Evolutionary conservation across 2,113 vertebrate genomes (phyloP), one percentile per base, ranked within the genome.

Genomic region (Danionella cerebrum): DNA sequence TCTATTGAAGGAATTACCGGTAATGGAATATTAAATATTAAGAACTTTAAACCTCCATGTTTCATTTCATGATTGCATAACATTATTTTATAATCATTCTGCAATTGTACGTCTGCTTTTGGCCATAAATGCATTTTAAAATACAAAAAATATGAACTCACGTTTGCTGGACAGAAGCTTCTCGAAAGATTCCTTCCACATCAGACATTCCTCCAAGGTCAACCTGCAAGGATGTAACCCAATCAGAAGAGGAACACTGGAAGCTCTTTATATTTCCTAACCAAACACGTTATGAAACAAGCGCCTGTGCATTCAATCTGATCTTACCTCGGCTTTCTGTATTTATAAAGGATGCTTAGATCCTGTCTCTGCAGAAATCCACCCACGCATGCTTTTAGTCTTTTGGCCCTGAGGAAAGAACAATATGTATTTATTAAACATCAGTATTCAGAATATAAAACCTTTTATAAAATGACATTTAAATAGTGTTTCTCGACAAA

Each of bases 121-220:
- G n/a, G n/a, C n/a, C n/a, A n/a, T n/a, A n/a, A n/a, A n/a, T n/a
- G n/a, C n/a, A n/a, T n/a, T n/a, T n/a, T 21, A 7, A 27, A 29
- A 6, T 21, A 13, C 5, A 4, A 19, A 55, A 24, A 35, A 27
- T 57, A 3, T 65, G 27, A 7, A 90, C 94, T 94, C 84, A 98
- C 96, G 88, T 92, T 91, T 95, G 81, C 90, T 95, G 67, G 87
- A 89, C 79, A 98, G 85, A 16, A 98, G 90, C 71, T 87, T 86
- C 74, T 94, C 93, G 13, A 98, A 94, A 1, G 94, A 97, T 29
- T 93, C 87, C 58, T 84, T 93, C 94, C 95, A 96, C 58, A 74
- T 83, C 0, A 92, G 76, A 31, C 89, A 93, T 65, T 98, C 95
- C 72, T 82, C 91, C 53, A 89, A 82, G 22, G 86, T 85, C 35